Base-by-base conservation (phyloP, 2,113 vertebrate species). In the human (Homo sapiens) region DNA sequence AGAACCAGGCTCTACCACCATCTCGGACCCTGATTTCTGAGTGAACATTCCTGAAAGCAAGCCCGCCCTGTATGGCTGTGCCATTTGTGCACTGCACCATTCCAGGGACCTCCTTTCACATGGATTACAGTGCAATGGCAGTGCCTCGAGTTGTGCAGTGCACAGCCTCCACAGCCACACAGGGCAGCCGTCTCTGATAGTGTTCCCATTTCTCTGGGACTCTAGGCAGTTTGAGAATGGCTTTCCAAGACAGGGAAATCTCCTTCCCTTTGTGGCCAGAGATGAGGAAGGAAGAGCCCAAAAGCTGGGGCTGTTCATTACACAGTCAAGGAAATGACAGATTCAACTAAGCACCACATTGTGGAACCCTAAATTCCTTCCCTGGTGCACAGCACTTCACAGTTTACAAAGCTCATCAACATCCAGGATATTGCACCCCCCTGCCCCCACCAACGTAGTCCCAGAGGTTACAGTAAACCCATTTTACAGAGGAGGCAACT, bases 31-130 rank as follows among this genome's bases (percentile, higher is more conserved):
- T 27, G 8, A 48, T 55, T 73, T 90, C 94, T 14, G 50, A 18
- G 94, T 17, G 27, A 66, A 43, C 1, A 0, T n/a, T 52, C 17
- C 43, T 25, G 70, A 73, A 82, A 64, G 76, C 70, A 57, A 35
- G 9, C 7, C 61, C 22, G 45, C 48, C n/a, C 94, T 10, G 2
- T 0, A 0, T 1, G 18, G 57, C 4, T 25, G 76, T 48, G 8
- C 2, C 4, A 61, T 32, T 2, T 0, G 0, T 8, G 1, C 52
- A 40, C 68, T 17, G n/a, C 38, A 1, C 7, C 14, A 4, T 8
- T 25, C 64, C 91, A 61, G 52, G 68, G 59, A 8, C 23, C 30
- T 40, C 75, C 61, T 45, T 87, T 27, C 38, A 52, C 0, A 22
- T 0, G 12, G 32, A 32, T 32, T 16, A 0, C 20, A 20, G 1